A percentile compares a stretch with the other conserved stretches of the same genome.
Conservation (phyloP, 2,113 vertebrate species). For the Pterocles burchelli region DNA sequence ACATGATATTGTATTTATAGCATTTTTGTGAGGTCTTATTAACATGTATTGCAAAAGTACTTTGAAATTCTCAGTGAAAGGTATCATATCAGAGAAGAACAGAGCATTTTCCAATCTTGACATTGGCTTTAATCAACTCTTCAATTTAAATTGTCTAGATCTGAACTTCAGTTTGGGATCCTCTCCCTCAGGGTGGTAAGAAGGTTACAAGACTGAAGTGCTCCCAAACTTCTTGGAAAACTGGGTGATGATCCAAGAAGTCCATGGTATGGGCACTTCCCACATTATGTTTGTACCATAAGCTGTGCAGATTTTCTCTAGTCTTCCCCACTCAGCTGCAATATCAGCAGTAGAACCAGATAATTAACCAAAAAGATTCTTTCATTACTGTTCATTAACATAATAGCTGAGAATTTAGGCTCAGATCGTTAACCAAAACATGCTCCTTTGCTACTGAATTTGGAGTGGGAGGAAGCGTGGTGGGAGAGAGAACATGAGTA, state of each 20-base stretch:
- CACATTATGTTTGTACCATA: not conserved
- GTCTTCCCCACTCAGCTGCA: not conserved
- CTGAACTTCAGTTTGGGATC: not conserved
- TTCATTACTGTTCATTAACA: not conserved
- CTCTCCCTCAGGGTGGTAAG: not conserved
- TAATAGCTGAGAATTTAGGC: not conserved
- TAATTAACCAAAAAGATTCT: not conserved
- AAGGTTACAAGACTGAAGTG: not conserved
- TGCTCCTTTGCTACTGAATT: not conserved
- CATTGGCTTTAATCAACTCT: not conserved
- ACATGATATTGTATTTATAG: slow-evolving; percentile 55
- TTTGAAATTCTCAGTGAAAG: slow-evolving; percentile 21
- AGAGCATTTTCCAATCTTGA: not conserved
- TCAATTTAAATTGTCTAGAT: not conserved
- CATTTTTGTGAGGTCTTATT: slow-evolving; percentile 37
- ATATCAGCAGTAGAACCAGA: not conserved
- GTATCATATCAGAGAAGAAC: not conserved
- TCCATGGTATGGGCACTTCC: not conserved
- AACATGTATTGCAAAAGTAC: not conserved
- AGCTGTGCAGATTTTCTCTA: not conserved
- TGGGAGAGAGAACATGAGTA: not conserved
- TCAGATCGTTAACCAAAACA: slow-evolving; percentile 16
- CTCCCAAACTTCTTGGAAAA: not conserved
- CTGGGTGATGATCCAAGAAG: not conserved
- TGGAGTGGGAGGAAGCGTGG: not conserved